Conservation (phyloP, 92 coral and sea anemone genomes). For the Zoanthus gigantus region DNA sequence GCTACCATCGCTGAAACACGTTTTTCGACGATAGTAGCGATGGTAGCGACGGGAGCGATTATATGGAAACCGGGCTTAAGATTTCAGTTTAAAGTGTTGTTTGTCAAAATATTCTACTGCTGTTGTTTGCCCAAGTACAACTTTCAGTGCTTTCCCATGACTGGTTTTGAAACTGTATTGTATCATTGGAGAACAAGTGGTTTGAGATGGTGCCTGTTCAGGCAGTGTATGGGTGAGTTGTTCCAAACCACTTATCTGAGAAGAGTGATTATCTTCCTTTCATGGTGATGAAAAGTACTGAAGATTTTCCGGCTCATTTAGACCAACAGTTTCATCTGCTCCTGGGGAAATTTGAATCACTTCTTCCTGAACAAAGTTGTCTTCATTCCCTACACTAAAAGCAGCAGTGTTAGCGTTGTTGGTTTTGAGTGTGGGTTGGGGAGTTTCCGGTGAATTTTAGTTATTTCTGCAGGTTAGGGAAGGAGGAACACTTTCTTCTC, state of each 20-base stretch:
- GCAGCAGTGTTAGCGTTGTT: neutral
- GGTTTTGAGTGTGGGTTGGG: neutral
- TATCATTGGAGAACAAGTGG: neutral
- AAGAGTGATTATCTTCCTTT: neutral
- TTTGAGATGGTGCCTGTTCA: neutral
- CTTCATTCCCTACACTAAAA: neutral
- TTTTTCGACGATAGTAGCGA: too few species aligned
- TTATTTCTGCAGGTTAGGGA: neutral
- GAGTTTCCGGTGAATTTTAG: neutral
- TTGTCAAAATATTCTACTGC: constrained; percentile 36
- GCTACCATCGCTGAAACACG: too few species aligned
- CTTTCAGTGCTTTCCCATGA: constrained; percentile 43
- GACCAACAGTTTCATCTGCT: constrained; percentile 5
- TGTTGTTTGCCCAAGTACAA: constrained; percentile 34
- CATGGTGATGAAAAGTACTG: neutral
- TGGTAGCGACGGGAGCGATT: too few species aligned
- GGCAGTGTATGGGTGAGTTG: neutral
- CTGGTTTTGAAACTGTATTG: constrained; percentile 27
- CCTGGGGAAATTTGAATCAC: constrained; percentile 12
- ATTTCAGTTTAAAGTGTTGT: constrained; percentile 36
- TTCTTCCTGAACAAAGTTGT: neutral
- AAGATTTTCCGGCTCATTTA: neutral
- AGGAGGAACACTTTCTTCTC: neutral
- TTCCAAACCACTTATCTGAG: neutral
- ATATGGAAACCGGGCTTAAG: too few species aligned